phyloP scores from a whole-genome alignment of 2,888 invertebrate genomes.

The Lampropteryx suffumata region DNA sequence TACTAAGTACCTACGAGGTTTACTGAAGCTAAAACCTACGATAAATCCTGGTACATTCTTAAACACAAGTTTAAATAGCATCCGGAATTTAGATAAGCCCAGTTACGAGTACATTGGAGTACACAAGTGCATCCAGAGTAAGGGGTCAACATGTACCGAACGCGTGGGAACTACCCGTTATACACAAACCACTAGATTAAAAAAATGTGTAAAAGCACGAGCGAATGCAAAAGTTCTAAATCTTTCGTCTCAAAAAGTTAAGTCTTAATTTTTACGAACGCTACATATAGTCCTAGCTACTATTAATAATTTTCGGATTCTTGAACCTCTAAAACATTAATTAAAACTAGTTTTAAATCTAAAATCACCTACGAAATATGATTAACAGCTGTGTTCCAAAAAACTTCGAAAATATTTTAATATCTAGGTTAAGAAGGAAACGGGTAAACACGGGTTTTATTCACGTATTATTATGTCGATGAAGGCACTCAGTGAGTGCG shows the following conservation, averaged over 20 bases:
- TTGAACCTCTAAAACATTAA: not conserved
- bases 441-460: too few species aligned
- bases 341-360: slow-evolving; percentile 4
- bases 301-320: not conserved
- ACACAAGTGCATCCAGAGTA: slow-evolving; percentile 13
- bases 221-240: too few species aligned
- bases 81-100: too few species aligned
- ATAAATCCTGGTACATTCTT: not conserved
- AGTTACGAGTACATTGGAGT: not conserved
- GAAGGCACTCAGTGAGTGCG: too few species aligned
- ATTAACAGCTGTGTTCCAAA: slow-evolving; percentile 4
- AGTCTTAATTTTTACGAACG: not conserved
- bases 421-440: too few species aligned
- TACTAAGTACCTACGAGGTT: too few species aligned
- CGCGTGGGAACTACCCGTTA: slow-evolving; percentile 56
- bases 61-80: too few species aligned
- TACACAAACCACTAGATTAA: slow-evolving; percentile 20
- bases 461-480: too few species aligned
- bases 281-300: too few species aligned
- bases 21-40: too few species aligned
- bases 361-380: slow-evolving; percentile 3
- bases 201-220: not conserved
- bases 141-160: slow-evolving; percentile 50
- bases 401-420: not conserved
- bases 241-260: too few species aligned